Percentiles rank a stretch among this genome's conserved stretches.
phyloP scores from a whole-genome alignment of 2,797 vertebrate genomes.

The Zalophus californianus region DNA sequence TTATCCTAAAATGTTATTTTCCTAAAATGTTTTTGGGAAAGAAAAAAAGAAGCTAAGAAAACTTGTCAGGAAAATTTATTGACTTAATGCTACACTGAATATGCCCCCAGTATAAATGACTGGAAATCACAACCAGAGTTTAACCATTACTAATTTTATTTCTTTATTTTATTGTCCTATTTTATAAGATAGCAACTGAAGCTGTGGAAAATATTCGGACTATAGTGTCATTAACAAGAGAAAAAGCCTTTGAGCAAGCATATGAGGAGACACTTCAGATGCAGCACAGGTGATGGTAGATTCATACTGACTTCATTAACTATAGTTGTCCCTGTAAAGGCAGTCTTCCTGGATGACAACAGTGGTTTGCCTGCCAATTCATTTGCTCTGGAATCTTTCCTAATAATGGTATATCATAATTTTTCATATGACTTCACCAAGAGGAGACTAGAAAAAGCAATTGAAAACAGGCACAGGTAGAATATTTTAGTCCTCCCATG shows the following conservation, averaged over 20 bases:
- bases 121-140: constrained; percentile 4
- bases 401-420: background rate
- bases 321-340: background rate
- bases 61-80: constrained; percentile 13
- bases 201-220: constrained; percentile 82
- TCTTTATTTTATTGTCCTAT: constrained; percentile 25
- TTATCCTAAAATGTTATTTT: constrained; percentile 43
- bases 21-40: background rate
- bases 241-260: constrained; percentile 76
- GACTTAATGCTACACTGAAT: background rate
- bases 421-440: constrained; percentile 12
- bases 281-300: constrained; percentile 68
- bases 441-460: background rate
- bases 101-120: background rate
- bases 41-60: background rate
- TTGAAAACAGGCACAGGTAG: background rate
- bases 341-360: background rate
- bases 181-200: constrained; percentile 80
- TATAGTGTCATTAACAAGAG: constrained; percentile 78
- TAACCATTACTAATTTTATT: constrained; percentile 46
- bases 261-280: constrained; percentile 75
- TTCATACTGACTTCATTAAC: background rate
- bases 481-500: background rate
- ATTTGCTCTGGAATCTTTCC: constrained; percentile 15
- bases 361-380: background rate